A percentile compares a stretch with the other conserved stretches of the same genome.
Evolutionary conservation across 2,888 invertebrate genomes (phyloP).

Genomic region (Eupsilia transversa): DNA sequence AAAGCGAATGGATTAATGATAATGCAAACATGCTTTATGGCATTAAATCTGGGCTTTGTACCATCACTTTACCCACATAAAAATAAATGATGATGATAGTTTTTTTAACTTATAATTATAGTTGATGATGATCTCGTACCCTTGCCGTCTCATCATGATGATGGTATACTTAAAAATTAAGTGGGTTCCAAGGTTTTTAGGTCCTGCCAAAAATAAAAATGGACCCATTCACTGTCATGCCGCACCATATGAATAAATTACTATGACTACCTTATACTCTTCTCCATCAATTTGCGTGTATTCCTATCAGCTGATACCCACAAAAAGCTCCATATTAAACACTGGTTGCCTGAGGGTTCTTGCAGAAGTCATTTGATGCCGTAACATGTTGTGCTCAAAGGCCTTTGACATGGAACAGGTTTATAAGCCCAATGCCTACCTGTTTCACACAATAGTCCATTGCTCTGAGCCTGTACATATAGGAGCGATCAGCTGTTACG

Average conservation of each 20-base stretch:
- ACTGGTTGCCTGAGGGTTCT: constrained; percentile 21
- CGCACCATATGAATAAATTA: neutral
- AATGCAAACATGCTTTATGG: constrained; percentile 16
- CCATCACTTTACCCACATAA: neutral
- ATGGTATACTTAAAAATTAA: neutral
- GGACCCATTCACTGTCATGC: neutral
- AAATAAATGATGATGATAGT: constrained; percentile 12
- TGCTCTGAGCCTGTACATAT: constrained; percentile 35
- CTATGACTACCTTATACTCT: neutral
- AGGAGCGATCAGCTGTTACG: constrained; percentile 47
- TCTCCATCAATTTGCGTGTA: neutral
- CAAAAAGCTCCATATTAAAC: neutral
- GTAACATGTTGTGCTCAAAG: constrained; percentile 48
- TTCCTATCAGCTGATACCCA: constrained; percentile 20
- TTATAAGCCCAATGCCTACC: constrained; percentile 49
- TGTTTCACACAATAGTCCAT: constrained; percentile 52
- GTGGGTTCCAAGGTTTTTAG: neutral
- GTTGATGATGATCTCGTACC: neutral
- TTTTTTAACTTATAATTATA: neutral
- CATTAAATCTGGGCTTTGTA: neutral
- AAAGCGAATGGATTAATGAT: constrained; percentile 31
- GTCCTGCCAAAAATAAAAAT: neutral
- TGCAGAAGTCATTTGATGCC: constrained; percentile 31
- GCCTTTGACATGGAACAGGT: constrained; percentile 53
- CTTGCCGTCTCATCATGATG: neutral